These are phyloP conservation scores for Eupithecia centaureata DNA, from an alignment of 2,888 invertebrate genomes.

Conservation along the genomic window DNA sequence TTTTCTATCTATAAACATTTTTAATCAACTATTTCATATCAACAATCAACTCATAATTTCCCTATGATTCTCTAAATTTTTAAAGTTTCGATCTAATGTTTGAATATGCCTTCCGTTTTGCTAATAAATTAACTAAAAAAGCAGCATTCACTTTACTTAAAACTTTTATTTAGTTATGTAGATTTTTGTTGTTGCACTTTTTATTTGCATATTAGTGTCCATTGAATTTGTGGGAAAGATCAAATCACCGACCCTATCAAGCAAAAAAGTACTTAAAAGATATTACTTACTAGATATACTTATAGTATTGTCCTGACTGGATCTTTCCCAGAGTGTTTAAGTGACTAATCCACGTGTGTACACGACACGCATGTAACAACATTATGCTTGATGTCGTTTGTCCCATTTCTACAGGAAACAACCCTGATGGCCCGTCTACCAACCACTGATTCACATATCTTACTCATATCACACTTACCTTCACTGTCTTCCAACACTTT, in stretches of 20 bases:
- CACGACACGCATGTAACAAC: constrained; percentile 77
- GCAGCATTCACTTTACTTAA: constrained; percentile 39
- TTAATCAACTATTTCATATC: background rate
- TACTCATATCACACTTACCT: constrained; percentile 44
- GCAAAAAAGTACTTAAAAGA: background rate
- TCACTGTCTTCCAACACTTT: constrained; percentile 31
- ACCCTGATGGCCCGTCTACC: constrained; percentile 77
- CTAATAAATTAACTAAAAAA: constrained; percentile 43
- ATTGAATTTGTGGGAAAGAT: constrained; percentile 42
- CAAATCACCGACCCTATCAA: constrained; percentile 25
- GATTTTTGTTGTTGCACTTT: constrained; percentile 45
- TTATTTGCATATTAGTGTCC: constrained; percentile 45
- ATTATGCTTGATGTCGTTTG: constrained; percentile 76
- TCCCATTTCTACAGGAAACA: constrained; percentile 80
- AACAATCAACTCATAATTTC: background rate
- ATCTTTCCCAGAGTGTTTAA: constrained; percentile 43
- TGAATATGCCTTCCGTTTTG: constrained; percentile 41
- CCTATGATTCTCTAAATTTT: background rate
- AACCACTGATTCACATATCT: constrained; percentile 66
- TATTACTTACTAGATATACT: no score
- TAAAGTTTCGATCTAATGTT: constrained; percentile 7
- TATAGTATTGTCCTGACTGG: constrained; percentile 16
- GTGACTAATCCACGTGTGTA: constrained; percentile 72
- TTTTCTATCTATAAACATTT: background rate
- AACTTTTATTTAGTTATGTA: constrained; percentile 33